Evolutionary conservation across 2,797 vertebrate species (phyloP), one percentile per base, ranked within the genome.

Genomic region (Scolopax bukidnonensis): DNA sequence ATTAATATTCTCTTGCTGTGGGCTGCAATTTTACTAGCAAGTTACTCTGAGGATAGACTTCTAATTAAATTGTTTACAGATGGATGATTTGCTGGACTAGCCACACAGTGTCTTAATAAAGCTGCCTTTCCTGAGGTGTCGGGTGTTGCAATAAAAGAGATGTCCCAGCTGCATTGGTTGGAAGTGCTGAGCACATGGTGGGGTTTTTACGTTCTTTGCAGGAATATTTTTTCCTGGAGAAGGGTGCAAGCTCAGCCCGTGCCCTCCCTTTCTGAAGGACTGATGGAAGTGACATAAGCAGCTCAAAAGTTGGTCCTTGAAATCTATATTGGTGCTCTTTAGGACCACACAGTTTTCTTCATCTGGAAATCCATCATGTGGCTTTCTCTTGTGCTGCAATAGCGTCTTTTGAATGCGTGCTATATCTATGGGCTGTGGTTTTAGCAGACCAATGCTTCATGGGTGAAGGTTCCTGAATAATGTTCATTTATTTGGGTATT

Each of bases 61-160:
- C 82, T 79, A 91, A 91, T 94, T 84, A 86, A 88, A 73, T 81
- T 81, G 69, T 90, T 95, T 79, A 75, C 79, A 86, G 74, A 75
- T 57, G 68, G 21, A n/a, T 84, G 69, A 41, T 86, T 84, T 95
- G 50, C 83, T 93, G 74, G 77, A 45, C 77, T 91, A 24, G 32
- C 19, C 33, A 23, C 32, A 40, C 2, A 1, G 15, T 81, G 38
- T 87, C 75, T 67, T 89, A 85, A 88, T 88, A 54, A 83, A 88
- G 59, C 57, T 82, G 53, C 4, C 45, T 83, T 88, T 93, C 68
- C 77, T 50, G 67, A 79, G 73, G 57, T 61, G 53, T 36, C 5
- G 53, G 16, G 32, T 86, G 61, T 75, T 78, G 25, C 13, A 38
- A n/a, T 25, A 32, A 27, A 21, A 43, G 56, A 71, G 20, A 11